Conservation (phyloP, 2,113 vertebrate species). For the Corapipo altera region DNA sequence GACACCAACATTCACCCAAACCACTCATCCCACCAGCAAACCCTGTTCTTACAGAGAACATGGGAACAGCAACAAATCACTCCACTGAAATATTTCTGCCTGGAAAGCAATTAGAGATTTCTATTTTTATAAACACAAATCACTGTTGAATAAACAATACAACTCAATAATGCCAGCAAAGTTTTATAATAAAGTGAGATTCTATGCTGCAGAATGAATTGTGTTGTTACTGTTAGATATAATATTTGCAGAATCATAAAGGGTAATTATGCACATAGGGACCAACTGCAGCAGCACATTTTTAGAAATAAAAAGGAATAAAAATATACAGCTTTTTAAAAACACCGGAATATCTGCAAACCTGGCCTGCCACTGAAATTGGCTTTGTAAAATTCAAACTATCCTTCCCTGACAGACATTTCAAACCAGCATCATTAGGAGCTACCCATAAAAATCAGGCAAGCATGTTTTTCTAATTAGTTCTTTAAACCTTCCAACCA, state of each 20-base stretch:
- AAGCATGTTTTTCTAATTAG: neutral
- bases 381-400: neutral
- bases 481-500: neutral
- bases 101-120: neutral
- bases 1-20: neutral
- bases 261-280: neutral
- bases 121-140: neutral
- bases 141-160: neutral
- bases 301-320: neutral
- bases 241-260: neutral
- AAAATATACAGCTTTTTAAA: neutral
- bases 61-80: neutral
- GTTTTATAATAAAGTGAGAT: neutral
- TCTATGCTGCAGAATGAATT: neutral
- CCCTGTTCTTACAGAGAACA: accelerated
- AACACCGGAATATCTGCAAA: neutral
- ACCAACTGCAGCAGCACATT: neutral
- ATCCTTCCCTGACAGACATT: neutral
- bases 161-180: neutral
- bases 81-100: neutral
- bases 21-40: neutral
- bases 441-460: neutral
- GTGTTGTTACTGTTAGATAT: neutral
- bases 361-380: neutral
- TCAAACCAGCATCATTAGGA: neutral